Base-by-base conservation (phyloP, 2,797 vertebrate genomes). In the Oceanodroma leucorhoa region DNA sequence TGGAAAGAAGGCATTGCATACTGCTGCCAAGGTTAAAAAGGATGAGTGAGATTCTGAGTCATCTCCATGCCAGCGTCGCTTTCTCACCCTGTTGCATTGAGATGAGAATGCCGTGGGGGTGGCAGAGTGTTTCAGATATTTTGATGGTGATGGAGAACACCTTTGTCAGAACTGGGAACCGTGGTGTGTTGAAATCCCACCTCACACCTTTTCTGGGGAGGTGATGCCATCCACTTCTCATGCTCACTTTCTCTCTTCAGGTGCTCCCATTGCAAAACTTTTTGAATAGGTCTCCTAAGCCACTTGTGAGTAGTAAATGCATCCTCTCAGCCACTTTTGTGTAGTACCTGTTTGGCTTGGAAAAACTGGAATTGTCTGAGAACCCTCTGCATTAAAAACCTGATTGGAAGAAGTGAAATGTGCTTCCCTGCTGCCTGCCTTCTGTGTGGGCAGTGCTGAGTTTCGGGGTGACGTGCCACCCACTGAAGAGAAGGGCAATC, bases 391-490 rank as follows among this genome's bases (percentile, higher is more conserved):
- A 0, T 64, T 72, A 61, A 64, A 75, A 76, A 40, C 10, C 11
- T 53, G 12, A 30, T 29, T 61, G 19, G n/a, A 77, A 54, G 45
- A 76, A 65, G 50, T 41, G 27, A 65, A 41, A 46, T 27, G 19
- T 65, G n/a, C 34, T 69, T 83, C 21, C 26, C 22, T 36, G 9
- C 32, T 72, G 24, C 23, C 32, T 50, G 18, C 34, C 8, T 48
- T 84, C 45, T 67, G 5, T 45, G 45, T 0, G 1, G 36, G 7
- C 29, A 72, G 41, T 26, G 54, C 50, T 79, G 54, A 11, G 2
- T 60, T 95, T 76, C 0, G 0, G 26, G 27, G 7, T 61, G 46
- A 26, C 0, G 2, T 80, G 29, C 20, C 34, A 21, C 36, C 51
- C 3, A 2, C n/a, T 81, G 48, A 86, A 27, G 64, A 80, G 55